A percentile compares a stretch with the other conserved stretches of the same genome.
Conservation (phyloP, 2,888 invertebrate species). For the Exocentrus adspersus region DNA sequence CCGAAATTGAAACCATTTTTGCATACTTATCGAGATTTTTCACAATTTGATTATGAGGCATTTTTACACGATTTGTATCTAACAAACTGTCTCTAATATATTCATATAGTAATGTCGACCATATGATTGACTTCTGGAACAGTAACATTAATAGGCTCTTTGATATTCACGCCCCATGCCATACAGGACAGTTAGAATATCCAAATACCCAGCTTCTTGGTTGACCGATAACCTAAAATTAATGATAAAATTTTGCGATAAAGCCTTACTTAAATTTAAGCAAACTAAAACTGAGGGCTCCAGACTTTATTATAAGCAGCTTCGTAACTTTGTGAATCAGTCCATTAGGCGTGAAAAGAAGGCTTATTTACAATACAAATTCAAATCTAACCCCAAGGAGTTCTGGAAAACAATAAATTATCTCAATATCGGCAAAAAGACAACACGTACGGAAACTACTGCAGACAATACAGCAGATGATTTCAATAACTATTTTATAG, state of each 20-base stretch:
- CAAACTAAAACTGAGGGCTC: background rate
- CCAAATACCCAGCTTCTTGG: background rate
- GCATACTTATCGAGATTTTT: background rate
- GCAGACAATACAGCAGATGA: too few species aligned
- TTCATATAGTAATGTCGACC: background rate
- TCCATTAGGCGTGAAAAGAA: background rate
- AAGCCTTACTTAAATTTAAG: background rate
- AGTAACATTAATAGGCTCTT: background rate
- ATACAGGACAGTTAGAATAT: background rate
- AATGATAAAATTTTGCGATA: background rate
- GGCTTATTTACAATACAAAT: background rate
- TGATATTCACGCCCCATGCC: background rate
- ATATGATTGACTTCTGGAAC: background rate
- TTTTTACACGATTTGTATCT: background rate
- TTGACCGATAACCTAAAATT: background rate
- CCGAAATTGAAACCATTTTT: background rate
- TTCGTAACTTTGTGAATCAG: too few species aligned
- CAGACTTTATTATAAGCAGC: background rate
- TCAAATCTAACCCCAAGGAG: background rate
- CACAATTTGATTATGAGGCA: background rate
- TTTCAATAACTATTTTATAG: too few species aligned
- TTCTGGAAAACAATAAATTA: background rate
- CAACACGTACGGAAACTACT: too few species aligned
- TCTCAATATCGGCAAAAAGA: too few species aligned
- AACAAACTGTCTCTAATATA: background rate